These are phyloP conservation scores for Ibycter americanus DNA, from an alignment of 2,797 vertebrate species.

Conservation along the genomic window DNA sequence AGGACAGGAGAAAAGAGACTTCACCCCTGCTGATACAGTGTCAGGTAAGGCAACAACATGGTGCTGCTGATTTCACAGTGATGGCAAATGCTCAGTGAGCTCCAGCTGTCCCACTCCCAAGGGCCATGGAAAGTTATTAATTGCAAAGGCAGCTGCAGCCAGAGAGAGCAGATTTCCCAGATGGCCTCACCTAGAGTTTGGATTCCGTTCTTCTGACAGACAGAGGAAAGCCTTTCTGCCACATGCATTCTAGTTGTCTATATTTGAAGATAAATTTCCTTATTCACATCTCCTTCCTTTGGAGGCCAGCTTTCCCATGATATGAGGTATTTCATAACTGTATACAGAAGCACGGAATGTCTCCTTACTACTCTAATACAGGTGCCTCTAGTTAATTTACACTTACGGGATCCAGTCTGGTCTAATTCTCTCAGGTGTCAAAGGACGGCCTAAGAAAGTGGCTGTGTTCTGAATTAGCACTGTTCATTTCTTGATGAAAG, in stretches of 20 bases:
- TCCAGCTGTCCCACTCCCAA: background rate
- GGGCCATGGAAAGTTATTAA: background rate
- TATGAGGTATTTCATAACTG: background rate
- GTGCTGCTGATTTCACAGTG: background rate
- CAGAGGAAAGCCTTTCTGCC: background rate
- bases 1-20: constrained; percentile 74
- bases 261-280: background rate
- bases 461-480: background rate
- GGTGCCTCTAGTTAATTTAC: background rate
- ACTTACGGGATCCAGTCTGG: background rate
- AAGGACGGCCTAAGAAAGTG: background rate
- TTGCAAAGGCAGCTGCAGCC: background rate
- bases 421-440: background rate
- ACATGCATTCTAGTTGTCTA: background rate
- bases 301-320: background rate
- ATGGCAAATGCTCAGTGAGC: background rate
- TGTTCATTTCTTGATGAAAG: background rate
- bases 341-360: background rate
- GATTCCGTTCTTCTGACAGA: background rate
- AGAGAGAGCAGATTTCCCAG: background rate
- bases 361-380: background rate
- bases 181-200: background rate
- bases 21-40: constrained; percentile 73
- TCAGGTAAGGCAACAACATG: constrained; percentile 61
- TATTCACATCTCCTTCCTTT: background rate